Conservation (phyloP, 2,797 vertebrate genomes). For the Alectoris magna region DNA sequence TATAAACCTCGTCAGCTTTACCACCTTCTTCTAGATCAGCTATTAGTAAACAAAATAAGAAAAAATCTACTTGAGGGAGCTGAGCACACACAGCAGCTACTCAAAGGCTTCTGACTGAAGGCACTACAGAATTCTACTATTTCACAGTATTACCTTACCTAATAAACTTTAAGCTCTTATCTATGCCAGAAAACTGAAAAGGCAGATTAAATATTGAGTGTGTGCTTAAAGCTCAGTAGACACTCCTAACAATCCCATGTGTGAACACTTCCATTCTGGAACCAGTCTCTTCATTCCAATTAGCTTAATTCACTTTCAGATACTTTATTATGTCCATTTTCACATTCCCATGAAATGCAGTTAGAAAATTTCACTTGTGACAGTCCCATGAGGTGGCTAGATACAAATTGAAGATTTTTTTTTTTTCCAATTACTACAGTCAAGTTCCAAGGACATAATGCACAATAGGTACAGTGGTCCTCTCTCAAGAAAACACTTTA, state of each 20-base stretch:
- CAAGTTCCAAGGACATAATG: constrained; percentile 73
- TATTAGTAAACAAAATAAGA: neutral
- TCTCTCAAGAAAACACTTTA: constrained; percentile 78
- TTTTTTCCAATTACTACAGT: constrained; percentile 72
- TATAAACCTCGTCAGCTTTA: neutral
- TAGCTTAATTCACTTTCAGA: neutral
- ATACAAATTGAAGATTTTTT: constrained; percentile 54
- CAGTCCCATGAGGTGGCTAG: neutral
- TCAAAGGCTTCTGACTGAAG: neutral
- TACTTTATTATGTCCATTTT: neutral
- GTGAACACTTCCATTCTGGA: neutral
- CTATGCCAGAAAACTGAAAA: neutral
- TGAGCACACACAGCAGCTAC: neutral
- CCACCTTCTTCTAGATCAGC: neutral
- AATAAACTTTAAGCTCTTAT: neutral
- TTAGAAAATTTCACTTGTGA: neutral
- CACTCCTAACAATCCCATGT: neutral
- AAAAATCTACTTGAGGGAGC: neutral
- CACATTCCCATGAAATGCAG: neutral
- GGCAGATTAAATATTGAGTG: neutral
- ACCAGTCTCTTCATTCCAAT: neutral
- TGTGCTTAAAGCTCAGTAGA: neutral
- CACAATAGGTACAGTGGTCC: constrained; percentile 66
- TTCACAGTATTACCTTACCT: neutral
- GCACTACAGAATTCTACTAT: neutral